These are phyloP conservation scores for Lates japonicus DNA, from an alignment of 2,797 vertebrate genomes.

Conservation along the genomic window DNA sequence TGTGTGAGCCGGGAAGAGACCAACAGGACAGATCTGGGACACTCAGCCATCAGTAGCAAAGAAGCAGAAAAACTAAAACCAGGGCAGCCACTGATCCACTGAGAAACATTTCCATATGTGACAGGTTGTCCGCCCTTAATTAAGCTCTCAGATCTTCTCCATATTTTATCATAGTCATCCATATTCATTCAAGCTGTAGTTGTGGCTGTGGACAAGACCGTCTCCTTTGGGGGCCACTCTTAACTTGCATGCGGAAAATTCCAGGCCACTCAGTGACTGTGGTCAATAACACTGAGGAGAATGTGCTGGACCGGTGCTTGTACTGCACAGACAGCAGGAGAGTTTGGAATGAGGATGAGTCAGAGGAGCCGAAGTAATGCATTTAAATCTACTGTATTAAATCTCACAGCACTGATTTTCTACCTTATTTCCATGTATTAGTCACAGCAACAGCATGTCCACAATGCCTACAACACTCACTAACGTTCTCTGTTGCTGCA, in stretches of 20 bases:
- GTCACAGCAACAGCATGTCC: conserved; percentile 28
- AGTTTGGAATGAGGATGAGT: conserved; percentile 22
- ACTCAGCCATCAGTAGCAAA: conserved; percentile 60
- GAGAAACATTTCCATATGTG: conserved; percentile 70
- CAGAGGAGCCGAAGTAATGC: conserved; percentile 30
- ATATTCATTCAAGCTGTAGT: conserved; percentile 54
- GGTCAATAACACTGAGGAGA: conserved; percentile 34
- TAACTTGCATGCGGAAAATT: conserved; percentile 35
- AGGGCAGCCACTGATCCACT: conserved; percentile 74
- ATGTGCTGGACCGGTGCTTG: conserved; percentile 12
- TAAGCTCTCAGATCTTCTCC: conserved; percentile 66
- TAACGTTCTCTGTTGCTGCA: conserved; percentile 7
- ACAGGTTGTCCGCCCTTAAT: conserved; percentile 72
- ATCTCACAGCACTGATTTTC: conserved; percentile 31
- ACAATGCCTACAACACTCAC: conserved; percentile 3
- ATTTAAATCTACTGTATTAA: conserved; percentile 60
- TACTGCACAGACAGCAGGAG: conserved; percentile 20
- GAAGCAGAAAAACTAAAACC: conserved; percentile 66
- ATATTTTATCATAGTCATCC: conserved; percentile 74
- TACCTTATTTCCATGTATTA: conserved; percentile 38
- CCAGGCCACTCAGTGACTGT: conserved; percentile 31
- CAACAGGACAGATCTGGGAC: conserved; percentile 79
- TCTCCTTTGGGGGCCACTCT: conserved; percentile 24
- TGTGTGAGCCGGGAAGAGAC: conserved; percentile 43
- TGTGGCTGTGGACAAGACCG: conserved; percentile 20